Base-by-base conservation (phyloP, 2,113 vertebrate genomes). In the Macquaria ambigua region DNA sequence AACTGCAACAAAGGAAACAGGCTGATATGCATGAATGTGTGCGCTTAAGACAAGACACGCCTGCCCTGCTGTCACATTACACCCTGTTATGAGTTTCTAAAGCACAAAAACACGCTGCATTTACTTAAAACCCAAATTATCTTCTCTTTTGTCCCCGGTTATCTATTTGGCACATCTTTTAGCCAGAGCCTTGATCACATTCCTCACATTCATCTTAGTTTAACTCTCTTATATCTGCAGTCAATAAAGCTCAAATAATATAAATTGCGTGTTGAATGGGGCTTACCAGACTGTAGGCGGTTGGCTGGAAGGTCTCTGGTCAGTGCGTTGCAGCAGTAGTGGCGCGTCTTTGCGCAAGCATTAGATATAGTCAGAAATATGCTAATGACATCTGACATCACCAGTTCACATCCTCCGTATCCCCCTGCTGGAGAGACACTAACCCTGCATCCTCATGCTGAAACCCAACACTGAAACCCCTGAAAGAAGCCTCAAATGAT, bases 381-480 rank as follows among this genome's bases (percentile, higher is more conserved):
- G 96, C 95, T 94, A 96, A 96, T 96, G 84, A 93, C 56, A 21
- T 75, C 28, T 94, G 95, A 96, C 96, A 92, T 96, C 95, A 96
- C 74, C 53, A 52, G 69, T 15, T 28, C 52, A 77, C 79, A 10
- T 20, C 75, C 74, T 61, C 48, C 31, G 10, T 0, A 0, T 1
- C 69, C 90, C 79, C 82, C 82, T 89, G 76, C 50, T 72, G 87
- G 83, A 16, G 3, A 83, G 15, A 4, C 34, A 1, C 1, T 0
- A 1, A 23, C 1, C 72, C 56, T 55, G 4, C 82, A 69, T 2
- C 43, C 23, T 14, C 39, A 9, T 18, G 1, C 5, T 21, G 6
- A 56, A 48, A 31, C 6, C 34, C 56, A 39, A 63, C 12, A 31
- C 56, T 18, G 16, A 50, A 16, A 18, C 2, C 43, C 2, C 28